Conservation (phyloP, 2,113 vertebrate species). For the Syngnathus scovelli region DNA sequence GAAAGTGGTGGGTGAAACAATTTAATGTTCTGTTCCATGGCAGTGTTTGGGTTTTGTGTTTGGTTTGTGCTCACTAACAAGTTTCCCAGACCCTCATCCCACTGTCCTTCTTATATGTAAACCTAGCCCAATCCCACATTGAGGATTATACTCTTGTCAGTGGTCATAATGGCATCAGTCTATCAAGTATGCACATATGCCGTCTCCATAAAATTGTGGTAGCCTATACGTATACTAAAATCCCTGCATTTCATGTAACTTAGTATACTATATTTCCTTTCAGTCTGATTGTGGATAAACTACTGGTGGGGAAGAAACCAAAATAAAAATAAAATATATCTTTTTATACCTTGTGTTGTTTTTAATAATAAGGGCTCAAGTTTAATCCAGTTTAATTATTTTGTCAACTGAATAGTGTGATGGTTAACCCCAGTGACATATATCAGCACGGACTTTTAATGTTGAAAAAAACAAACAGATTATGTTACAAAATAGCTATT, state of each 20-base stretch:
- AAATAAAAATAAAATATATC: constrained; percentile 64
- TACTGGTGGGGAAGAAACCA: constrained; percentile 67
- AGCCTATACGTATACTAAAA: constrained; percentile 55
- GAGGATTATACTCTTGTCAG: constrained; percentile 42
- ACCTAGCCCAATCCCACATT: constrained; percentile 40
- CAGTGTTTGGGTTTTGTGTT: constrained; percentile 66
- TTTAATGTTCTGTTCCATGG: constrained; percentile 61
- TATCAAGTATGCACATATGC: constrained; percentile 66
- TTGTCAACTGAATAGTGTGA: no score
- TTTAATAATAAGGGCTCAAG: neutral
- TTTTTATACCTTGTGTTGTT: constrained; percentile 55
- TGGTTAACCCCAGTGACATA: no score
- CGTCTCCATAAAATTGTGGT: constrained; percentile 66
- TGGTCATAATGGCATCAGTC: constrained; percentile 64
- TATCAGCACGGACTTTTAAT: no score
- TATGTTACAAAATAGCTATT: no score
- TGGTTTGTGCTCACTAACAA: constrained; percentile 67
- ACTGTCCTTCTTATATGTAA: constrained; percentile 17
- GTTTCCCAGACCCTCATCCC: constrained; percentile 44
- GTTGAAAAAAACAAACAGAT: no score
- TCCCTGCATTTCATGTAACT: constrained; percentile 65
- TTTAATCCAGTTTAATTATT: neutral
- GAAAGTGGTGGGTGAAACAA: constrained; percentile 47
- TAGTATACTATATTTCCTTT: constrained; percentile 61
- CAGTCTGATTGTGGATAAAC: constrained; percentile 67